phyloP scores from a whole-genome alignment of 1,140 invertebrate species.

The Drosophila azteca region DNA sequence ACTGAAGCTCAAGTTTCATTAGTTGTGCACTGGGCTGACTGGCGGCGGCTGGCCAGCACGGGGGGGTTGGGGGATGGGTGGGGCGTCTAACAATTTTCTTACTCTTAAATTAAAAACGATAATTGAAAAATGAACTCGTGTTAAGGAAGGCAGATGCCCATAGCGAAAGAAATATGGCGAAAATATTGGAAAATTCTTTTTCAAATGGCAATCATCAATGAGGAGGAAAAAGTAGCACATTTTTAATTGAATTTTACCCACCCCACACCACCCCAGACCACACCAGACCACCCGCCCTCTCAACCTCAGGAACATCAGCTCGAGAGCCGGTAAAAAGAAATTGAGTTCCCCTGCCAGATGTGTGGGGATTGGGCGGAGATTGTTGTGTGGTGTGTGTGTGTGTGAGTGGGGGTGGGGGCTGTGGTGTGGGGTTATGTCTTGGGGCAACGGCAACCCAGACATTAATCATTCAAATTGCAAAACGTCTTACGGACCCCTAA shows the following conservation, averaged over 20 bases:
- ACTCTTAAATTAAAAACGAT: conserved; percentile 80
- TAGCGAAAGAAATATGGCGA: conserved; percentile 34
- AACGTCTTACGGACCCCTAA: conserved; percentile 53
- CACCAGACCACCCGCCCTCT: neutral
- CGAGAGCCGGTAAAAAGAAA: conserved; percentile 25
- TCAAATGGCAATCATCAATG: conserved; percentile 61
- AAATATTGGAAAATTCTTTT: conserved; percentile 73
- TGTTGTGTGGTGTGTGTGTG: conserved; percentile 5
- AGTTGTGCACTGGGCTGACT: conserved; percentile 51
- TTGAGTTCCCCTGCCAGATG: neutral
- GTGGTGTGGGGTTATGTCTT: neutral
- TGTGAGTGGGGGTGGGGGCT: too few relatives aligned
- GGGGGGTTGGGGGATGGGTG: too few relatives aligned
- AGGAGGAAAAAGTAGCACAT: conserved; percentile 35
- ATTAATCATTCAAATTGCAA: conserved; percentile 77
- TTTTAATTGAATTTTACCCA: conserved; percentile 71
- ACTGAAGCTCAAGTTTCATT: conserved; percentile 62
- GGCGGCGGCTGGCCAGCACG: too few relatives aligned
- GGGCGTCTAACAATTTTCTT: conserved; percentile 67
- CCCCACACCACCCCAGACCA: conserved; percentile 7
- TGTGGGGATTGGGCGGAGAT: neutral
- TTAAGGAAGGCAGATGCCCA: conserved; percentile 13
- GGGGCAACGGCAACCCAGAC: conserved; percentile 8
- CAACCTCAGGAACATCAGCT: conserved; percentile 11
- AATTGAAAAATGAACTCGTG: conserved; percentile 78